Conservation (phyloP, 1,140 invertebrate genomes). For the Ceratitis capitata region DNA sequence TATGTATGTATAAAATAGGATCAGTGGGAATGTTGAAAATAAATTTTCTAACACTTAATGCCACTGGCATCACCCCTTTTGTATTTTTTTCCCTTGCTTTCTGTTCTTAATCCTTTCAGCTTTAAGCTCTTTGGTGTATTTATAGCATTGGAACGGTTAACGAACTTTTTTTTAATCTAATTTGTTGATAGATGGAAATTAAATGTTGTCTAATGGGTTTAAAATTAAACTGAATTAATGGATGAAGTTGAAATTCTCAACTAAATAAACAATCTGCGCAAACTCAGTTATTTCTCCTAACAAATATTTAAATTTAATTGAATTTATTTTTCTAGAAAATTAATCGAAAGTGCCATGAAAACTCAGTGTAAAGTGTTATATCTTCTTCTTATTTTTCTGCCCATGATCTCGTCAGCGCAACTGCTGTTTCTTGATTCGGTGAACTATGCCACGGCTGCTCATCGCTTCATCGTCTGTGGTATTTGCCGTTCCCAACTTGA, state of each 20-base stretch:
- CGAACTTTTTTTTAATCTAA: too few species aligned
- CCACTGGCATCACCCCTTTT: neutral
- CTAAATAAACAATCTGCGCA: neutral
- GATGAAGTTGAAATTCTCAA: neutral
- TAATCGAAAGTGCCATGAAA: too few species aligned
- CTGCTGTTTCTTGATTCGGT: too few species aligned
- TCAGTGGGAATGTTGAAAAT: neutral
- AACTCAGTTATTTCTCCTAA: too few species aligned
- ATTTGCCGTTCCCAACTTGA: too few species aligned
- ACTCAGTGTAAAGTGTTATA: too few species aligned
- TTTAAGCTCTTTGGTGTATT: neutral
- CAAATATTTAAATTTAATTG: too few species aligned
- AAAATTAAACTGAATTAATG: neutral
- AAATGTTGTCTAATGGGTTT: neutral
- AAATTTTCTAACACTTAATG: neutral
- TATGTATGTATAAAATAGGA: neutral
- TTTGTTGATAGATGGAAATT: neutral
- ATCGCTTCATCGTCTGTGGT: too few species aligned
- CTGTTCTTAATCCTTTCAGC: neutral
- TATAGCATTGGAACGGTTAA: neutral
- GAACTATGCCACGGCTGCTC: too few species aligned
- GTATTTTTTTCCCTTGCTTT: neutral
- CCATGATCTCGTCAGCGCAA: too few species aligned
- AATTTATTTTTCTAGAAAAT: too few species aligned
- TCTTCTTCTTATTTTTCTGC: too few species aligned